These are phyloP conservation scores for Lepeophtheirus salmonis DNA, from an alignment of 1,140 invertebrate species.

Conservation along the genomic window DNA sequence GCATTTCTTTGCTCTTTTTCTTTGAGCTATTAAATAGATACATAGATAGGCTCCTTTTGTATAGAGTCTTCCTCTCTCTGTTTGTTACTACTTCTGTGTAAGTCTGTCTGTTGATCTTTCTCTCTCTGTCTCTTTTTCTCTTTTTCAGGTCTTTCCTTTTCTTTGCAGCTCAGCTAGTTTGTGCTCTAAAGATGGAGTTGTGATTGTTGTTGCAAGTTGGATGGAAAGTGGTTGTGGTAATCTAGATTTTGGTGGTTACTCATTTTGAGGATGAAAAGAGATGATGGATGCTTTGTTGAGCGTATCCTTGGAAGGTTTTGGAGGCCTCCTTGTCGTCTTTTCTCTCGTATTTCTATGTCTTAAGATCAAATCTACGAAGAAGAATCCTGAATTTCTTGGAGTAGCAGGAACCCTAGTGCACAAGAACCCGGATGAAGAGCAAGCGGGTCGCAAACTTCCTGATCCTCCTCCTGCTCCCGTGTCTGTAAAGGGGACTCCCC, in stretches of 20 bases:
- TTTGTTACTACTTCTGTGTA: too few species aligned
- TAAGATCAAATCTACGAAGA: conserved; percentile 10
- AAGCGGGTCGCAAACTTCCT: neutral
- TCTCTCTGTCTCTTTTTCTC: too few species aligned
- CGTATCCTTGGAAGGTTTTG: neutral
- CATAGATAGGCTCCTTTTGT: too few species aligned
- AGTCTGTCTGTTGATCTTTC: too few species aligned
- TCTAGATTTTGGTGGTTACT: neutral
- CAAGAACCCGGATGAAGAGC: neutral
- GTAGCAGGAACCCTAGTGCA: neutral
- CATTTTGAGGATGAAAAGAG: neutral
- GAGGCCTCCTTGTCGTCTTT: neutral
- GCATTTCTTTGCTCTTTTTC: too few species aligned
- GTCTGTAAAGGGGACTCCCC: neutral
- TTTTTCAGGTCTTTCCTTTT: neutral
- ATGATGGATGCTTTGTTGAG: neutral
- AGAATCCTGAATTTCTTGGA: conserved; percentile 5
- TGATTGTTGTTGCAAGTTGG: too few species aligned
- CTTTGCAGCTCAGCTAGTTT: too few species aligned
- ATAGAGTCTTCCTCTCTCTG: too few species aligned
- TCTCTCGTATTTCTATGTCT: neutral
- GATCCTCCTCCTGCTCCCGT: neutral
- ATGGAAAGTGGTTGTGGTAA: neutral
- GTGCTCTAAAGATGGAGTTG: too few species aligned
- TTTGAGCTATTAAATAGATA: too few species aligned